A percentile compares a stretch with the other conserved stretches of the same genome.
phyloP scores from a whole-genome alignment of 2,797 vertebrate genomes.

The Urosaurus nigricauda region DNA sequence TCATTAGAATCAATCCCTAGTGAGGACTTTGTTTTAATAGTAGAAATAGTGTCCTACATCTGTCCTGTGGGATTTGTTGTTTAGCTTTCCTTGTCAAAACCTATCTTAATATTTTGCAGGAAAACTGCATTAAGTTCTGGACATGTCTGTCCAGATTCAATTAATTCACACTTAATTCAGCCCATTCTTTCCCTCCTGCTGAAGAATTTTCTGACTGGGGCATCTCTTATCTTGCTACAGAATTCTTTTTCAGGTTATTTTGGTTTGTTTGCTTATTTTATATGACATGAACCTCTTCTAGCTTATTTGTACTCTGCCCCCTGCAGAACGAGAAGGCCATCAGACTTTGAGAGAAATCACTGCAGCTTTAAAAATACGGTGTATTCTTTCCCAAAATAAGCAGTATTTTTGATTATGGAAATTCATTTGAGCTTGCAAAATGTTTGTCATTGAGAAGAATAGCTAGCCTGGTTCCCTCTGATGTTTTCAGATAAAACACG shows the following conservation, averaged over 20 bases:
- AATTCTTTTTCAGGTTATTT: background rate
- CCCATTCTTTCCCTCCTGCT: background rate
- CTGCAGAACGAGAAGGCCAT: too few relatives aligned
- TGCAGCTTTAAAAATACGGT: background rate
- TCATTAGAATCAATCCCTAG: background rate
- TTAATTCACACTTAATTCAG: background rate
- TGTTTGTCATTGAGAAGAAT: too few relatives aligned
- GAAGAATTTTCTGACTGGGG: background rate
- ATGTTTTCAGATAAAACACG: background rate
- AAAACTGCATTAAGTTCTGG: constrained; percentile 4
- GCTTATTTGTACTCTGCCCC: background rate
- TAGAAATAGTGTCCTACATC: background rate
- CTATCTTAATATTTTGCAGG: background rate
- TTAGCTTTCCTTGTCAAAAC: background rate
- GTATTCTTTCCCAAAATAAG: background rate
- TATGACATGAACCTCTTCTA: background rate
- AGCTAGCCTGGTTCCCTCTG: background rate
- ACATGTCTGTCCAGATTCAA: background rate
- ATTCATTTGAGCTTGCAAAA: background rate
- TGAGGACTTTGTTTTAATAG: background rate
- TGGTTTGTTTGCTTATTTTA: background rate
- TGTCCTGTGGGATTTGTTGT: background rate
- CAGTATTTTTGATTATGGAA: background rate
- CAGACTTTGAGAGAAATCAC: background rate
- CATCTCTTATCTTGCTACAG: background rate